Evolutionary conservation across 2,113 vertebrate genomes (phyloP).

Genomic region (Ptychochromis oligacanthus): DNA sequence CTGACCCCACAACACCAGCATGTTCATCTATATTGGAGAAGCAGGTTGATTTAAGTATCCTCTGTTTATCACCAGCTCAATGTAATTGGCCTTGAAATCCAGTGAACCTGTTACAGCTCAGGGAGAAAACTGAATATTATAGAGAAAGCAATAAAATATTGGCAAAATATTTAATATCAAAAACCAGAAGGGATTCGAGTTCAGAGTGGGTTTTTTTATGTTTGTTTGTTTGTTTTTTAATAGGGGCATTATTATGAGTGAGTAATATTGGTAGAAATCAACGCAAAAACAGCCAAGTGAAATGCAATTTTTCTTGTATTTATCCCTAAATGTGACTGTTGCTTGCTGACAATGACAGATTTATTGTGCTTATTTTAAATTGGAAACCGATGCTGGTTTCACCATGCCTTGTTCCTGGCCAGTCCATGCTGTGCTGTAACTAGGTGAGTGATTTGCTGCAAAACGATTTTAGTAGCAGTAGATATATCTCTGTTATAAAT

Average conservation of each 20-base stretch:
- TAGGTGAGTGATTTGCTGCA: background rate
- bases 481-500: background rate
- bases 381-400: too few species aligned
- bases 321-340: too few species aligned
- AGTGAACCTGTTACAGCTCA: background rate
- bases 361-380: too few species aligned
- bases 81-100: conserved; percentile 14
- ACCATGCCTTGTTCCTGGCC: too few species aligned
- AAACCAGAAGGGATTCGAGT: background rate
- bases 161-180: background rate
- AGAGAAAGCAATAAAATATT: background rate
- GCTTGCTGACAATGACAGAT: too few species aligned
- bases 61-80: conserved; percentile 29
- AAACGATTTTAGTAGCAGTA: background rate
- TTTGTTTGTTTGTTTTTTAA: too few species aligned
- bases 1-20: background rate
- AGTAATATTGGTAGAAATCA: too few species aligned
- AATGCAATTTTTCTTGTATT: too few species aligned
- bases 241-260: too few species aligned
- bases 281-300: too few species aligned
- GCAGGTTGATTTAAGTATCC: conserved; percentile 18
- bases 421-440: too few species aligned
- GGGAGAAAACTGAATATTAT: background rate
- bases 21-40: background rate
- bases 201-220: too few species aligned